Percentiles rank a stretch among this genome's conserved stretches.
Conservation (phyloP, 2,888 invertebrate species). For the Agonopterix alstromeriana region DNA sequence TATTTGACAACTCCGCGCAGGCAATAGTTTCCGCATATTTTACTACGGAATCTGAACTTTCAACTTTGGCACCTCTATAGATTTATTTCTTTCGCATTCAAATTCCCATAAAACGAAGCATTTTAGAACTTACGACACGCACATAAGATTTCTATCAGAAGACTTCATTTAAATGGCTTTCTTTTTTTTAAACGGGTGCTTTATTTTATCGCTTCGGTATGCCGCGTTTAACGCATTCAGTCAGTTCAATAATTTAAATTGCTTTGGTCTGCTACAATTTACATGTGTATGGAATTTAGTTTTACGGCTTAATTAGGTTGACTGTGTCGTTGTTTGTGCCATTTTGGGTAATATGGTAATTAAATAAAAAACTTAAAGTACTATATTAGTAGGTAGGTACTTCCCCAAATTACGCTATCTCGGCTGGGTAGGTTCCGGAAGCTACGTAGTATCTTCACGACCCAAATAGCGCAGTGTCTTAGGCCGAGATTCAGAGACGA, state of each 20-base stretch:
- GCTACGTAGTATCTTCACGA: too few species aligned
- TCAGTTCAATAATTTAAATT: constrained; percentile 16
- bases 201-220: background rate
- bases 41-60: constrained; percentile 43
- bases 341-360: too few species aligned
- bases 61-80: constrained; percentile 34
- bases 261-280: constrained; percentile 52
- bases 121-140: too few species aligned
- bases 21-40: constrained; percentile 55
- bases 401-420: too few species aligned
- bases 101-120: too few species aligned
- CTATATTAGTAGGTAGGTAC: too few species aligned
- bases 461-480: too few species aligned
- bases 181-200: constrained; percentile 4
- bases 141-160: too few species aligned
- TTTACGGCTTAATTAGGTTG: constrained; percentile 20
- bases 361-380: too few species aligned
- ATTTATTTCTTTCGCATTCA: too few species aligned
- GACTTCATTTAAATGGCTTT: background rate
- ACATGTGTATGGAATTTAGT: constrained; percentile 37
- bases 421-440: too few species aligned
- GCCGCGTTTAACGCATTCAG: background rate
- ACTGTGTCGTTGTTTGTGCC: background rate
- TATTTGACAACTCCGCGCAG: constrained; percentile 24
- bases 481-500: too few species aligned